Evolutionary conservation across 2,888 invertebrate genomes (phyloP), one percentile per base, ranked within the genome.

Genomic region (Allacma fusca): DNA sequence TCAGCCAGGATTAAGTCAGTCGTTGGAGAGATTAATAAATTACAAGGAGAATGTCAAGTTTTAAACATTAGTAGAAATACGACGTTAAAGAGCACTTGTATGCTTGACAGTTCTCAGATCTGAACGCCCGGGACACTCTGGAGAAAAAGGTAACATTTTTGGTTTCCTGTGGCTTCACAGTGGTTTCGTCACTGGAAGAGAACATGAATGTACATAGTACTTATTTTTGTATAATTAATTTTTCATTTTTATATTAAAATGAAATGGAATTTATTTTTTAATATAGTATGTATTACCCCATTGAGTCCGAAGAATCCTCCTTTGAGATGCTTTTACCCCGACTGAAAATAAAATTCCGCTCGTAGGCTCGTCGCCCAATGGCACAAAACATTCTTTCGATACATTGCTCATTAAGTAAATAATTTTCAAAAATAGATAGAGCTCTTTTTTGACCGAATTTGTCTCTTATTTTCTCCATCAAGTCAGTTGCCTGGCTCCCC

Each of bases 301-400:
- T n/a, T n/a, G n/a, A n/a, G n/a, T n/a, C 5, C 34, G 34, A 34
- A 34, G 34, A 34, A 26, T n/a, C 64, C 5, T 64, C 24, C 1
- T 26, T 26, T 9, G 0, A 5, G 12, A 5, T 64, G 26, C 24
- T 62, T 62, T 62, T 62, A 21, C 21, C 12, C 12, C 12, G 26
- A 26, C 24, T 26, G 2, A 28, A n/a, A 24, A 24, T 28, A 21
- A 44, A 23, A 23, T 13, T 26, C 29, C 71, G 28, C 16, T 29
- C 26, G 34, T 59, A 59, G n/a, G 71, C 28, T 71, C 59, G 57
- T 29, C 57, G 26, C 24, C 59, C 21, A 23, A 71, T 71, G 59
- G 59, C 59, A 71, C 71, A 71, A n/a, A 29, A 50, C 9, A 71
- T 29, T 29, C 50, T 71, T 50, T 73, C 73, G 62, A 64, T 62